A percentile compares a stretch with the other conserved stretches of the same genome.
Evolutionary conservation across 2,113 vertebrate genomes (phyloP).

Genomic region (Bubalus kerabau): DNA sequence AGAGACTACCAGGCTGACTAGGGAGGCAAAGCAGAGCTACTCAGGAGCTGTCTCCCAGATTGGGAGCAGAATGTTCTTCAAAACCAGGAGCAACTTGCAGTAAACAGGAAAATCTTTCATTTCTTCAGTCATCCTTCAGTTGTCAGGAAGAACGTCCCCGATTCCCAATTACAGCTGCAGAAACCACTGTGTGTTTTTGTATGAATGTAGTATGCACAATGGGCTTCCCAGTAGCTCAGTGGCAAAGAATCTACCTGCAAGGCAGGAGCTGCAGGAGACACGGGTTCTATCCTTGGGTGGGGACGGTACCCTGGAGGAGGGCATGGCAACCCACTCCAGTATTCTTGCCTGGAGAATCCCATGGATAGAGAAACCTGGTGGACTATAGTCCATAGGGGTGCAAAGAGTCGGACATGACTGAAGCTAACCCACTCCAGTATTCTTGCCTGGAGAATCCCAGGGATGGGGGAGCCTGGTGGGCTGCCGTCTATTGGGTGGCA

Average conservation of each 20-base stretch:
- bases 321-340: background rate
- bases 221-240: background rate
- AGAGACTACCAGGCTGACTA: background rate
- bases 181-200: background rate
- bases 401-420: background rate
- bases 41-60: background rate
- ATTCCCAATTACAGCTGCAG: background rate
- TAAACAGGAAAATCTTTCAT: background rate
- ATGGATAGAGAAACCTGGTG: background rate
- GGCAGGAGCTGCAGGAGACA: background rate
- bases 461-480: background rate
- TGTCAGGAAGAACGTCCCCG: background rate
- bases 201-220: background rate
- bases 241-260: background rate
- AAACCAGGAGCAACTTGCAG: background rate
- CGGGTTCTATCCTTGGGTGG: background rate
- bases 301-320: background rate
- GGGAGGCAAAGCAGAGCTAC: background rate
- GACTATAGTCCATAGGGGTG: background rate
- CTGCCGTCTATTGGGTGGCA: background rate
- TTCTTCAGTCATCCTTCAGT: background rate
- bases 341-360: background rate
- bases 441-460: too few relatives aligned
- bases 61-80: background rate
- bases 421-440: background rate